These are phyloP conservation scores for Hepsetus odoe DNA, from an alignment of 2,113 vertebrate species.

Conservation along the genomic window DNA sequence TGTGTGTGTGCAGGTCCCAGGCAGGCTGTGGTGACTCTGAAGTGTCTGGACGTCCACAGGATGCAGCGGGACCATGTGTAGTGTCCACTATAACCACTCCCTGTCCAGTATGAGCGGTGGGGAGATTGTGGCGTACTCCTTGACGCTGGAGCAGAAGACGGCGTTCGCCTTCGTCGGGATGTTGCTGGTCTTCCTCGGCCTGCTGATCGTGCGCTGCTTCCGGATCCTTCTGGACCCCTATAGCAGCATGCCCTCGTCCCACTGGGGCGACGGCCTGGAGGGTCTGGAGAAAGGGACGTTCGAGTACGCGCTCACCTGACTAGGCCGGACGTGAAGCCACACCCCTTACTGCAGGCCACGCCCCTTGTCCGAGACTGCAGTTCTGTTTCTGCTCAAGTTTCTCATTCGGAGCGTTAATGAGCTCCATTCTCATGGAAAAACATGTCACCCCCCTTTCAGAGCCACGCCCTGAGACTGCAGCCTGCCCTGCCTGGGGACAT, in stretches of 20 bases:
- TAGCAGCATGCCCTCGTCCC: constrained; percentile 96
- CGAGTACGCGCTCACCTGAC: constrained; percentile 90
- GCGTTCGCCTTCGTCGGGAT: constrained; percentile 95
- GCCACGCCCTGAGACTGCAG: neutral
- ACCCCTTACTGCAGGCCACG: constrained; percentile 17
- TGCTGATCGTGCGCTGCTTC: constrained; percentile 95
- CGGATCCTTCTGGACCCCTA: constrained; percentile 94
- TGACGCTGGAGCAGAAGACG: constrained; percentile 96
- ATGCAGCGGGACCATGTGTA: constrained; percentile 85
- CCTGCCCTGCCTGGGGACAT: neutral
- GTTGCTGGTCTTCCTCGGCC: constrained; percentile 91
- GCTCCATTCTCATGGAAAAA: neutral
- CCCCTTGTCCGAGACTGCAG: constrained; percentile 10
- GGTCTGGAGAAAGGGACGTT: constrained; percentile 96
- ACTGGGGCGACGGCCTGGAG: constrained; percentile 93
- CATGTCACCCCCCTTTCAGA: neutral
- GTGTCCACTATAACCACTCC: constrained; percentile 87
- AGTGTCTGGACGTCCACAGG: constrained; percentile 56
- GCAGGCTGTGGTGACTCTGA: constrained; percentile 58
- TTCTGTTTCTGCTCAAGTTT: neutral
- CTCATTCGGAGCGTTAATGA: neutral
- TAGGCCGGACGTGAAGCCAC: constrained; percentile 64
- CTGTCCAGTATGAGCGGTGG: constrained; percentile 88
- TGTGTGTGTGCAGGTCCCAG: constrained; percentile 7
- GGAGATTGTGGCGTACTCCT: constrained; percentile 84